Base-by-base conservation (phyloP, 2,113 vertebrate genomes). In the Pandion haliaetus region DNA sequence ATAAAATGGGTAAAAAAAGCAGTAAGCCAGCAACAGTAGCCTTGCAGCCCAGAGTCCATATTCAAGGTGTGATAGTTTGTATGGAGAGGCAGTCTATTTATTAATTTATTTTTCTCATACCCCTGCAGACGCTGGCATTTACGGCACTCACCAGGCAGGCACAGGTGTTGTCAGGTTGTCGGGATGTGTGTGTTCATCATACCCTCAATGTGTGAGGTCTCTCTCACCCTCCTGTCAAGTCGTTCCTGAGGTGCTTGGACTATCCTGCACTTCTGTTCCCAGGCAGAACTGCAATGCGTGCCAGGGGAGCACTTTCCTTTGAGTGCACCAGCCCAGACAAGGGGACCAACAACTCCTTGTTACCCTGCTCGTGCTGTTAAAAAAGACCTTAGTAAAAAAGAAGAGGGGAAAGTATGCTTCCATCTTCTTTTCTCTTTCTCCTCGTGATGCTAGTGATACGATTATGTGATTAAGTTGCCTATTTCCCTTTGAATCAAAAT, bases 81-180 rank as follows among this genome's bases (percentile, higher is more conserved):
- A 65, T 5, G 16, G 78, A 87, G 50, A 63, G 29, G 9, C 0
- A 2, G 16, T 62, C 21, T 82, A 9, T 72, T 69, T 44, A 10
- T 59, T 67, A 8, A 42, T 63, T 58, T 21, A 5, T 72, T 90
- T 91, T 69, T 44, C 32, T 86, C 0, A 0, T 31, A 19, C 3
- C 14, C 18, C 25, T 57, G 13, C 76, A 62, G 63, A 14, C 0
- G 0, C 18, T 0, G 0, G 14, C 1, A 2, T 54, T 47, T 14
- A 4, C 3, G 6, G 44, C 31, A 25, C 52, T 80, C 2, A 1
- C 16, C 31, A 36, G 73, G 61, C 20, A 20, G 72, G 14, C 24
- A 4, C 13, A 21, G 77, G 40, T 49, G 45, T 61, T 45, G 14
- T 38, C n/a, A 45, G n/a, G 32, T 44, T 78, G 10, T 32, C 38